Evolutionary conservation across 2,797 vertebrate genomes (phyloP), one percentile per base, ranked within the genome.

Genomic region (Ceryle rudis): DNA sequence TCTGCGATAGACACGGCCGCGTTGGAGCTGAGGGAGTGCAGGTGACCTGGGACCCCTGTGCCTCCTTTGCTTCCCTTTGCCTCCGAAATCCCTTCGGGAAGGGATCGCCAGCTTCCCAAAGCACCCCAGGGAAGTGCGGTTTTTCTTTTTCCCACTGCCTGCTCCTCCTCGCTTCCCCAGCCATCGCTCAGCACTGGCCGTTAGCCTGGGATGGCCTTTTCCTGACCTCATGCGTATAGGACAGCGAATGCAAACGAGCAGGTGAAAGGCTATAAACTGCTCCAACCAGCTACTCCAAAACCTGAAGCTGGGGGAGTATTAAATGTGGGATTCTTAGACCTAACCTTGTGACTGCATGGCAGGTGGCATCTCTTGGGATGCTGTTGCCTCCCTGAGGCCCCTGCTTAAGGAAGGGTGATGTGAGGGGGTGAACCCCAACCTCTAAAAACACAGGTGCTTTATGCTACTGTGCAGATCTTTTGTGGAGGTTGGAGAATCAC

Each of bases 1-100:
- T 17, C 4, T 2, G 13, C 5, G 1, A 2, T 2, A 2, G n/a
- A 1, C 19, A 1, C 0, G 57, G 37, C 12, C 17, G 0, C 49
- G 15, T 4, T 4, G 61, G 4, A 8, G n/a, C 1, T 2, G 55
- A 4, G 2, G 26, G 13, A 9, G 17, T 6, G 5, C 41, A 6
- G 4, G 6, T 20, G 4, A 8, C 26, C 0, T 3, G 11, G 2
- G 5, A 3, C 1, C n/a, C n/a, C 37, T 28, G 5, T 18, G 52
- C 20, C 31, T 8, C 11, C 47, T 22, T 5, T 2, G 66, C 54
- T 33, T 15, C 47, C 26, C 67, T 19, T 19, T 6, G 6, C 37
- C 6, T 4, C 4, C 3, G 52, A 9, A 13, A 3, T 9, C 2
- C 6, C 18, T 8, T 11, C 41, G 1, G 35, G 9, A 4, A 67